phyloP scores from a whole-genome alignment of 2,888 invertebrate genomes.

The Apantesis nais region DNA sequence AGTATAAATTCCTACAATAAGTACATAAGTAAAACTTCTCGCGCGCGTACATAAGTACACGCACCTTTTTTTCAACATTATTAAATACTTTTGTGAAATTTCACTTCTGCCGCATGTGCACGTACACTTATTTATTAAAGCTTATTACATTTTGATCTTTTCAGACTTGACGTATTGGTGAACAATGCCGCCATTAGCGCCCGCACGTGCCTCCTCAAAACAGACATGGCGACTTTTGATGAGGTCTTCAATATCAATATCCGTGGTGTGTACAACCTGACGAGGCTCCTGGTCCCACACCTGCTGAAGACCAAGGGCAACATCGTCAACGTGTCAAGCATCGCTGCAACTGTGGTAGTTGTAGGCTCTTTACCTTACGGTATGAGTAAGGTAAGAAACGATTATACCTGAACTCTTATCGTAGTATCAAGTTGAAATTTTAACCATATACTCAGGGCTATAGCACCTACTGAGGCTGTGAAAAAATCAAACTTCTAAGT shows the following conservation, averaged over 20 bases:
- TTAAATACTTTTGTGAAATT: too few species aligned
- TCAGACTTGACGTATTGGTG: constrained; percentile 47
- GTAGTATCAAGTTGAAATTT: too few species aligned
- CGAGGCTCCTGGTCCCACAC: constrained; percentile 88
- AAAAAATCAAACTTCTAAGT: too few species aligned
- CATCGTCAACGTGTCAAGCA: constrained; percentile 91
- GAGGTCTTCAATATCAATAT: constrained; percentile 88
- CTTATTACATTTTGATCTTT: background rate
- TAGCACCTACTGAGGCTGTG: too few species aligned
- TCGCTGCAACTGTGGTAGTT: constrained; percentile 88
- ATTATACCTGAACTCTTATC: too few species aligned
- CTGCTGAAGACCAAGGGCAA: constrained; percentile 87
- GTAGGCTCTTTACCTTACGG: constrained; percentile 93
- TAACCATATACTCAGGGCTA: too few species aligned
- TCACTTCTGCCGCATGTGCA: too few species aligned
- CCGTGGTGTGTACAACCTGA: constrained; percentile 85
- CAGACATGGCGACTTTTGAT: constrained; percentile 52
- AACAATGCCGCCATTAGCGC: constrained; percentile 86
- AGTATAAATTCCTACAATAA: too few species aligned
- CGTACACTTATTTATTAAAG: too few species aligned
- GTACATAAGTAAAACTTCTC: too few species aligned
- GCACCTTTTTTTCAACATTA: too few species aligned
- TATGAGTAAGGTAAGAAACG: constrained; percentile 89
- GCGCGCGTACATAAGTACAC: too few species aligned
- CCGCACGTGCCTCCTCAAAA: constrained; percentile 52